Conservation (phyloP, 2,113 vertebrate species). For the Bufo bufo region DNA sequence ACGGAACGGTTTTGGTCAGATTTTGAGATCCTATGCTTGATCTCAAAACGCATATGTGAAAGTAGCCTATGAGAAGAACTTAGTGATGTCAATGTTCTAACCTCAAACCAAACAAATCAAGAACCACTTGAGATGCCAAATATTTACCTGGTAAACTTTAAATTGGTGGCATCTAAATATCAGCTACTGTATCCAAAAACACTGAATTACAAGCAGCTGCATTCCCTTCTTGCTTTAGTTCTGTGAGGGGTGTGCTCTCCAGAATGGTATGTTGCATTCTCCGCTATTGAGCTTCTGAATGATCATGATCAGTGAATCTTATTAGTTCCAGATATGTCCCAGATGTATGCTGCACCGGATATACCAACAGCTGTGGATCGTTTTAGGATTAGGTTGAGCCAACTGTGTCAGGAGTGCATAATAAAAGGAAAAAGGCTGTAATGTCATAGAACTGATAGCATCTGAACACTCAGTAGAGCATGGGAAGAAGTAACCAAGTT, state of each 20-base stretch:
- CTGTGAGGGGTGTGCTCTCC: background rate
- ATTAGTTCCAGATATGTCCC: conserved; percentile 22
- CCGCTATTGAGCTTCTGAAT: background rate
- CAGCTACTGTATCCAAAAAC: background rate
- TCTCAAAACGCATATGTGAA: too few relatives aligned
- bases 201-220: background rate
- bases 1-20: too few relatives aligned
- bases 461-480: background rate
- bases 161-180: background rate
- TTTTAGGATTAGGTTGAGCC: background rate
- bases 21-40: too few relatives aligned
- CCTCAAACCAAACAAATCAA: background rate
- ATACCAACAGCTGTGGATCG: background rate
- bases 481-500: background rate
- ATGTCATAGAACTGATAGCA: background rate
- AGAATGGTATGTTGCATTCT: background rate
- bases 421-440: background rate
- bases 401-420: background rate
- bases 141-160: background rate
- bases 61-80: too few relatives aligned
- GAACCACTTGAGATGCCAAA: background rate
- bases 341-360: background rate
- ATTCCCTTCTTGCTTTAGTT: background rate
- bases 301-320: background rate
- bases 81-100: background rate